Conservation (phyloP, 2,888 invertebrate species). For the Meandrusa payeni region DNA sequence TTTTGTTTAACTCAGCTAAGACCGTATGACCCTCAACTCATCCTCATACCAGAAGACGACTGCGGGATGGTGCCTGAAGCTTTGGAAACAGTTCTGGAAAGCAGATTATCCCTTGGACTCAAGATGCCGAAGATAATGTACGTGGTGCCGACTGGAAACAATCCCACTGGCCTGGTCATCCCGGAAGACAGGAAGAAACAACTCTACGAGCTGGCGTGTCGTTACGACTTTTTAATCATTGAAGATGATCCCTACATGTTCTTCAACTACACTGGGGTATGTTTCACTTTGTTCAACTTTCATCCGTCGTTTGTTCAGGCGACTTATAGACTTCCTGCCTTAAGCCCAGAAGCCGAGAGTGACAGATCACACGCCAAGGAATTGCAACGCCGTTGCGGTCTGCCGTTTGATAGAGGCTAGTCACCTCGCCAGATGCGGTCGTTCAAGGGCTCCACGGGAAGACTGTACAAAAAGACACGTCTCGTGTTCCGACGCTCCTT, state of each 20-base stretch:
- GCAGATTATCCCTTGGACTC: slow-evolving; percentile 55
- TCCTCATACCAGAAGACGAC: slow-evolving; percentile 86
- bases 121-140: slow-evolving; percentile 88
- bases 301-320: too few species aligned
- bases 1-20: slow-evolving; percentile 78
- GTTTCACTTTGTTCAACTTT: too few species aligned
- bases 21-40: slow-evolving; percentile 83
- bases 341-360: too few species aligned
- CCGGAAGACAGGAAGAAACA: slow-evolving; percentile 83
- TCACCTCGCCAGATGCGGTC: too few species aligned
- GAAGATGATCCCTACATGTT: slow-evolving; percentile 93
- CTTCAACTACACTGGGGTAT: slow-evolving; percentile 84
- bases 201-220: slow-evolving; percentile 87
- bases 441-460: too few species aligned
- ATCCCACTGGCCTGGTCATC: slow-evolving; percentile 87
- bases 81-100: slow-evolving; percentile 79
- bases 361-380: too few species aligned
- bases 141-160: slow-evolving; percentile 87
- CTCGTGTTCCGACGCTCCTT: too few species aligned
- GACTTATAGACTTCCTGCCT: too few species aligned
- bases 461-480: too few species aligned
- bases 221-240: slow-evolving; percentile 87
- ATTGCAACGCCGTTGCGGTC: too few species aligned
- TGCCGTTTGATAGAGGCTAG: too few species aligned
- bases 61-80: slow-evolving; percentile 83